These are phyloP conservation scores for Varanus komodoensis DNA, from an alignment of 2,113 vertebrate species.

Conservation along the genomic window DNA sequence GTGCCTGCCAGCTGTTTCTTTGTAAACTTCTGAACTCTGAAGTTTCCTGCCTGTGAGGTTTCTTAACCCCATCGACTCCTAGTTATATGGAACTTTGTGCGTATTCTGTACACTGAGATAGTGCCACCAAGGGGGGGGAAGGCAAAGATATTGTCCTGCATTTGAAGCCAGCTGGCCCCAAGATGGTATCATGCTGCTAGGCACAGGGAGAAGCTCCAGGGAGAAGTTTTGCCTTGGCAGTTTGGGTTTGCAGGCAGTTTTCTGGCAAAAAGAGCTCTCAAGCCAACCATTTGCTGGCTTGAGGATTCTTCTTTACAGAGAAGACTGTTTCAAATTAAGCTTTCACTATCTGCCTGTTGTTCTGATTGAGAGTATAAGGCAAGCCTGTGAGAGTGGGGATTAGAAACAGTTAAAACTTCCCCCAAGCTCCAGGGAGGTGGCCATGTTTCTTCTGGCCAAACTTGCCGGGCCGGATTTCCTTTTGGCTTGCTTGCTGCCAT, in stretches of 20 bases:
- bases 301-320: neutral
- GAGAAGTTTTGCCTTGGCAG: neutral
- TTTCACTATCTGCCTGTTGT: neutral
- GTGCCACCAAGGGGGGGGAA: neutral
- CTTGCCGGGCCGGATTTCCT: slow-evolving; percentile 16
- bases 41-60: slow-evolving; percentile 8
- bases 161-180: neutral
- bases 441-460: slow-evolving; percentile 34
- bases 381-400: neutral
- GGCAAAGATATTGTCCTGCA: neutral
- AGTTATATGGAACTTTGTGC: neutral
- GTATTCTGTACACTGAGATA: neutral
- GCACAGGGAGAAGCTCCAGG: no score
- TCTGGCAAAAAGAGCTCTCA: neutral
- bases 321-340: neutral
- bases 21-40: slow-evolving; percentile 40
- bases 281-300: neutral
- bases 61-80: slow-evolving; percentile 36
- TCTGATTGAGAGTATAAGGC: neutral
- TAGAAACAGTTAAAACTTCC: slow-evolving; percentile 27
- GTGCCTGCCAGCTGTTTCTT: slow-evolving; percentile 36
- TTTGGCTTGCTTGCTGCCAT: slow-evolving; percentile 24
- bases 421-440: neutral
- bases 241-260: neutral
- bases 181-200: neutral